Evolutionary conservation across 2,888 invertebrate genomes (phyloP), one percentile per base, ranked within the genome.

Genomic region (Andrena bucephala): DNA sequence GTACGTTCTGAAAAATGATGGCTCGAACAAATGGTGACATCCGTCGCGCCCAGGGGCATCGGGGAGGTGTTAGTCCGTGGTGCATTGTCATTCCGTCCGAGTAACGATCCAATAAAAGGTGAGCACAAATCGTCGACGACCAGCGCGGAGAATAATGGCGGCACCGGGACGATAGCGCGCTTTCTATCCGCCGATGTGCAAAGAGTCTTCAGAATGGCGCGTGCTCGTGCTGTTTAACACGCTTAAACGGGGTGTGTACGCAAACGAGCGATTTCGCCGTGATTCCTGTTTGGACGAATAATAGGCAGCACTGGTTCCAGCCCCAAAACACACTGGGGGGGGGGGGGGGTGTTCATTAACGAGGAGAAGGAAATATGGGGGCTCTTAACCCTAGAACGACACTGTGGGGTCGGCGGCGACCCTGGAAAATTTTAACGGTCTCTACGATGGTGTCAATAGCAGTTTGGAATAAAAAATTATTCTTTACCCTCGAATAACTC

Each of bases 1-100:
- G 79, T 81, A 85, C 87, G 89, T 88, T 85, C 85, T 91, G 90
- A 91, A 90, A 90, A 89, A 91, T 90, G 90, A 91, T 86, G 86
- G 82, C 86, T 84, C 83, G 87, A 91, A 91, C 90, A 88, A 91
- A 90, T 87, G 87, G 86, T 85, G 91, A 90, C 90, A 88, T 87
- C 81, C 88, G 88, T 77, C 83, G 81, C 81, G 89, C 89, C 90
- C 75, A 71, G 77, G 83, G 90, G 86, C 87, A 87, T 86, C 62
- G 82, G 72, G 70, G 74, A 76, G 78, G 57, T 67, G 73, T 69
- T 77, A 65, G 80, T 83, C 63, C 71, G 70, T 67, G 66, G 50
- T 62, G 83, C 78, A 85, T 87, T 86, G 89, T 89, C 87, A 89
- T 87, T 84, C 86, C 70, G 77, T 74, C 67, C 83, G 83, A 83